Evolutionary conservation across 2,888 invertebrate species (phyloP), one percentile per base, ranked within the genome.

Genomic region (Desoria tigrina): DNA sequence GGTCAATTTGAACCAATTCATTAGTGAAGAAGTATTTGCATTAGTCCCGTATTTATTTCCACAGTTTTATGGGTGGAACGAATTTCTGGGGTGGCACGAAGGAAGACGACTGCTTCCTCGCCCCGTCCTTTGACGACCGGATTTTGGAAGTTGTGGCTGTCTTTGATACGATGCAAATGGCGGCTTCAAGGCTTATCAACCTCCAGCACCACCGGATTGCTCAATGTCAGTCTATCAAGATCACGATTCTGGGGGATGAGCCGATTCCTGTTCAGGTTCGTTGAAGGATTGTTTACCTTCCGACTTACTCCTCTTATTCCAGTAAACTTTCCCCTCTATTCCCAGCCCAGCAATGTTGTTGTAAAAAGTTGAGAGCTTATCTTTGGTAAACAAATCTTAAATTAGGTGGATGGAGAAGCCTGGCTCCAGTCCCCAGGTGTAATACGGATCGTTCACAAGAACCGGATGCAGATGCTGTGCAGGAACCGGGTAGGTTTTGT

Each of bases 351-450:
- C n/a, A n/a, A n/a, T 32, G 32, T 32, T 32, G 4, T 32, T 32
- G 32, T 32, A 32, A 32, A 32, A 32, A 32, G 32, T 32, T 32
- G 4, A 11, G 6, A 11, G 32, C 32, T 32, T 32, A 32, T 32
- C 32, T 32, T 32, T 7, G 11, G 32, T n/a, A n/a, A 32, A 32
- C 32, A 32, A 7, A 32, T 32, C 11, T 32, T 32, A 11, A 32
- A 32, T 39, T 39, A 74, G 82, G 96, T 96, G 45, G 97, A 98
- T 79, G 98, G 97, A 0, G 98, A 98, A 81, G 96, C 97, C 1
- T 97, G 97, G 97, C 85, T 96, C 45, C 97, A 97, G 80, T 94
- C 94, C 0, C 96, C 98, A 0, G 97, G 97, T 42, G 92, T 94
- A 79, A 94, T 98, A 75, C 85, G 94, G 63, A 96, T 98, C 75